Percentiles rank a stretch among this genome's conserved stretches.
phyloP scores from a whole-genome alignment of 2,113 vertebrate genomes.

The Festucalex cinctus region DNA sequence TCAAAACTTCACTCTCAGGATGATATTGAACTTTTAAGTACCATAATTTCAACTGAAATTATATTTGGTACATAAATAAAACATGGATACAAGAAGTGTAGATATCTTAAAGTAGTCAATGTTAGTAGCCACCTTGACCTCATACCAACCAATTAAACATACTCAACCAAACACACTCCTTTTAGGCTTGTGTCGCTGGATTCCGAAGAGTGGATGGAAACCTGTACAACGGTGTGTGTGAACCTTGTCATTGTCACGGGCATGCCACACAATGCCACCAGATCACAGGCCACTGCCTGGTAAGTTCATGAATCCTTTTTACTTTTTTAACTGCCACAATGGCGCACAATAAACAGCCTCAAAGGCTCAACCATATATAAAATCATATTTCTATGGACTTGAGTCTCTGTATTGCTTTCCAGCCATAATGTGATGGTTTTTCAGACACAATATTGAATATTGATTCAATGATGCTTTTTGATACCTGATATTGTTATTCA shows the following conservation, averaged over 20 bases:
- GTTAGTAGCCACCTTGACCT: neutral
- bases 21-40: too few relatives aligned
- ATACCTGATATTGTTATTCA: constrained; percentile 2
- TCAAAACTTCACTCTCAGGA: too few relatives aligned
- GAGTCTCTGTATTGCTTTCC: neutral
- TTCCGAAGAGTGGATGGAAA: constrained; percentile 54
- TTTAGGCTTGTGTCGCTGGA: constrained; percentile 48
- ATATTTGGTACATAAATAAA: too few relatives aligned
- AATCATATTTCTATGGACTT: too few relatives aligned
- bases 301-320: constrained; percentile 18
- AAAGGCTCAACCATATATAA: too few relatives aligned
- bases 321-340: neutral
- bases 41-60: too few relatives aligned
- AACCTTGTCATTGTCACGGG: constrained; percentile 55
- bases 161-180: neutral
- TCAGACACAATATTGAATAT: neutral
- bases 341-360: neutral
- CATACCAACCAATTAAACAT: neutral
- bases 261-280: constrained; percentile 48
- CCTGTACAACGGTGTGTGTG: constrained; percentile 57
- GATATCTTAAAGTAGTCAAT: too few relatives aligned
- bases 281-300: constrained; percentile 62
- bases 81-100: too few relatives aligned
- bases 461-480: neutral
- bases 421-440: neutral